Evolutionary conservation across 2,888 invertebrate species (phyloP), one percentile per base, ranked within the genome.

Genomic region (Adineta ricciae): DNA sequence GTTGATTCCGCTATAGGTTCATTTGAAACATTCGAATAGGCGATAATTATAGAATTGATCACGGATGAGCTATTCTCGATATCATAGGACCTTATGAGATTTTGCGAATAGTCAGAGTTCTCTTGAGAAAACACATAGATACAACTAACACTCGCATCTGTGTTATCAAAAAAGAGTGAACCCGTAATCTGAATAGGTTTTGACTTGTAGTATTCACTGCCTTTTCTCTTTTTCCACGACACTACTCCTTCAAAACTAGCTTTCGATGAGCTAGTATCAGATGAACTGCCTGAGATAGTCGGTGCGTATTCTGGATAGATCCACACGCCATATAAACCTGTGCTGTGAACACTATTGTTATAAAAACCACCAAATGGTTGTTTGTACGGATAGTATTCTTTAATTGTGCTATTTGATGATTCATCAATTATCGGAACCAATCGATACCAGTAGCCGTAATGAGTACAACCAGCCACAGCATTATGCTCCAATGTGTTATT

Each of bases 211-310:
- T 86, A 87, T 86, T 90, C 90, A 0, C 88, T 88, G 9, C 90
- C 90, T 85, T 89, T 90, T 36, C 88, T 88, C 86, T 88, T 88
- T 86, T 89, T 88, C 89, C 89, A 90, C 0, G 88, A 87, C 8
- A 87, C 88, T 14, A 90, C 84, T 9, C 84, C 16, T 72, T 85
- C 83, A 36, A 85, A 85, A 32, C 32, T 27, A 32, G 85, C 85
- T 8, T 83, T 46, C 14, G 41, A 52, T 0, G 85, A 78, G 5
- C 52, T 46, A 46, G 38, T 49, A 78, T 84, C 82, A 38, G 46
- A 78, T 32, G 78, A 86, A 24, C 27, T 32, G 41, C 84, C 86
- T 21, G 82, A 52, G 0, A 84, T 38, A 2, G 84, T 56, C 84
- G 86, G 86, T 24, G 84, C 54, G 38, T 86, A 86, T 21, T 84